Percentiles rank a stretch among this genome's conserved stretches.
phyloP scores from a whole-genome alignment of 2,888 invertebrate genomes.

The Callinectes sapidus region DNA sequence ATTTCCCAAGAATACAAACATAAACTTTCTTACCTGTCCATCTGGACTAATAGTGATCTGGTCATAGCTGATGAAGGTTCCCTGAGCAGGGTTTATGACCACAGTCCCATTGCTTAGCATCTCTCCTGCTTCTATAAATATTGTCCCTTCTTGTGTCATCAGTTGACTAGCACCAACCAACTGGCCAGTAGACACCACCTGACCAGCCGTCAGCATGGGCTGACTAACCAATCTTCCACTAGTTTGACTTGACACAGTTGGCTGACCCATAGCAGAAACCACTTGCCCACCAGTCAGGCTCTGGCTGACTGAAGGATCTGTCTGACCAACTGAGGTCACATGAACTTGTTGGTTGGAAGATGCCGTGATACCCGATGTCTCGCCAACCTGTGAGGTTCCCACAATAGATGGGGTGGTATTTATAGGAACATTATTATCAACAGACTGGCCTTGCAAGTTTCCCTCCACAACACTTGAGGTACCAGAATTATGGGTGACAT shows the following conservation, averaged over 20 bases:
- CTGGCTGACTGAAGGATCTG: conserved; percentile 46
- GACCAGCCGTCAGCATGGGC: conserved; percentile 44
- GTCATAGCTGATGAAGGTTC: conserved; percentile 64
- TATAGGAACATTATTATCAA: conserved; percentile 42
- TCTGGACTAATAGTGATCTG: conserved; percentile 62
- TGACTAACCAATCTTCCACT: conserved; percentile 43
- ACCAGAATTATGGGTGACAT: conserved; percentile 45
- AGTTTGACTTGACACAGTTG: conserved; percentile 41
- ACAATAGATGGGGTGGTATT: conserved; percentile 29
- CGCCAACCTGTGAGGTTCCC: conserved; percentile 30
- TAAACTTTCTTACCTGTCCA: conserved; percentile 58
- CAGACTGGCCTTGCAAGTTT: conserved; percentile 40
- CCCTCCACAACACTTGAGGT: conserved; percentile 38
- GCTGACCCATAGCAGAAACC: conserved; percentile 30
- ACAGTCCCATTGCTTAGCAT: conserved; percentile 62
- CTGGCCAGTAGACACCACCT: conserved; percentile 56
- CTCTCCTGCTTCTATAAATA: conserved; percentile 63
- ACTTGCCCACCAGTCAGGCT: conserved; percentile 46
- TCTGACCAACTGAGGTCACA: conserved; percentile 39
- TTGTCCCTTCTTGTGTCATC: conserved; percentile 61
- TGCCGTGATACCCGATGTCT: conserved; percentile 30
- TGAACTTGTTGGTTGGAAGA: conserved; percentile 44
- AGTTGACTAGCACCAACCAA: conserved; percentile 60
- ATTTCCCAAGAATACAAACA: background rate
- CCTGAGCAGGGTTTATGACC: conserved; percentile 61